Evolutionary conservation across 2,113 vertebrate species (phyloP).

Genomic region (Otolemur garnettii): DNA sequence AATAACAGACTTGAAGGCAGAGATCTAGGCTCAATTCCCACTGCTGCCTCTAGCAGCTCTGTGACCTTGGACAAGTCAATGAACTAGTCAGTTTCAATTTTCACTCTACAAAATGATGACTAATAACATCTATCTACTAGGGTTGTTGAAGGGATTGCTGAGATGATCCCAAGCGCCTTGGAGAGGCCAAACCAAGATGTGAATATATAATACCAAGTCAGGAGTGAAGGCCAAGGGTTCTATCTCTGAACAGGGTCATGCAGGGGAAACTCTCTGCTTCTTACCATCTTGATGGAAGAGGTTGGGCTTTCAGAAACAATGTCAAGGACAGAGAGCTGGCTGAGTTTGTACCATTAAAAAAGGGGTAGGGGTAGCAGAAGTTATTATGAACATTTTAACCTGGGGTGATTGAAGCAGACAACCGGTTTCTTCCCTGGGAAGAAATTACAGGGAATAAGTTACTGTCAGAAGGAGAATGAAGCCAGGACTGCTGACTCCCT

Average conservation of each 20-base stretch:
- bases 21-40: neutral
- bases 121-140: neutral
- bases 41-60: neutral
- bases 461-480: neutral
- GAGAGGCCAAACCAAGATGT: slow-evolving; percentile 13
- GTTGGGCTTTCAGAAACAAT: neutral
- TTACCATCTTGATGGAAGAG: neutral
- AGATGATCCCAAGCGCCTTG: neutral
- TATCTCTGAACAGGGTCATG: neutral
- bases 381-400: neutral
- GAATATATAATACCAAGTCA: neutral
- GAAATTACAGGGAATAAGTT: neutral
- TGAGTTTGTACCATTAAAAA: neutral
- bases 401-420: neutral
- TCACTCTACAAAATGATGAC: neutral
- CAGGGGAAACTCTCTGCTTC: neutral
- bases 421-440: neutral
- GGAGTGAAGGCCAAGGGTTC: neutral
- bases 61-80: neutral
- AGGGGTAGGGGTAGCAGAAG: neutral
- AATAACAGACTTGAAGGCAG: neutral
- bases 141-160: neutral
- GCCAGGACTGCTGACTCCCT: neutral
- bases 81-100: neutral
- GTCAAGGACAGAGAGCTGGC: neutral